Evolutionary conservation across 2,888 invertebrate genomes (phyloP).

Genomic region (Tipula vernalis): DNA sequence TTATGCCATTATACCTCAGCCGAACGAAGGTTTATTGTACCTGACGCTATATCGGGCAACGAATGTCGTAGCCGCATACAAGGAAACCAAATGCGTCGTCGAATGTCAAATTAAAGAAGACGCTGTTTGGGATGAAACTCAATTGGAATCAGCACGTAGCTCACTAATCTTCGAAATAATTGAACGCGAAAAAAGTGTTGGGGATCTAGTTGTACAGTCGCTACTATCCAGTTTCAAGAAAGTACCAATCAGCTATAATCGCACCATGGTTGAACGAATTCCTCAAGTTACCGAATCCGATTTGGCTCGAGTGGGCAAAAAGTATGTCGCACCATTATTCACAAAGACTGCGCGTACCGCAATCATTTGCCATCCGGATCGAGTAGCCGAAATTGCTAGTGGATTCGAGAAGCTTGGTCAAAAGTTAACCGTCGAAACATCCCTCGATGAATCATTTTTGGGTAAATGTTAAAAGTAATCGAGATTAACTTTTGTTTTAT

Average conservation of each 20-base stretch:
- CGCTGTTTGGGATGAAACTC: conserved; percentile 51
- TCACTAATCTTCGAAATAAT: conserved; percentile 80
- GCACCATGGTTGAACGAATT: conserved; percentile 32
- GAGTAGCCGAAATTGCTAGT: conserved; percentile 35
- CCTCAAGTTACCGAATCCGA: conserved; percentile 47
- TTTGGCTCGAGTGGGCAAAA: conserved; percentile 52
- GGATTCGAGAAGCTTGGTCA: conserved; percentile 15
- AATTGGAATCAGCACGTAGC: conserved; percentile 73
- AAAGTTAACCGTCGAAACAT: neutral
- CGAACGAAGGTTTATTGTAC: conserved; percentile 56
- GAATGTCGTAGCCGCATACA: conserved; percentile 66
- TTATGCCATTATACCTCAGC: conserved; percentile 50
- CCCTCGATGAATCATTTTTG: neutral
- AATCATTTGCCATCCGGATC: conserved; percentile 65
- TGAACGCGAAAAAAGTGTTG: conserved; percentile 65
- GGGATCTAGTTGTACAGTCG: conserved; percentile 57
- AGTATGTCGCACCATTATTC: conserved; percentile 59
- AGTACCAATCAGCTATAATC: conserved; percentile 50
- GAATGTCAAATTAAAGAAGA: conserved; percentile 46
- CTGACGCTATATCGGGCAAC: conserved; percentile 65
- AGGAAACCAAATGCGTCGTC: conserved; percentile 57
- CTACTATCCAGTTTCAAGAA: conserved; percentile 59
- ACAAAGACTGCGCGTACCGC: conserved; percentile 48
- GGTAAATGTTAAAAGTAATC: neutral
- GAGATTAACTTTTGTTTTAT: neutral